Evolutionary conservation across 2,113 vertebrate species (phyloP).

Genomic region (Pyrgilauda ruficollis): DNA sequence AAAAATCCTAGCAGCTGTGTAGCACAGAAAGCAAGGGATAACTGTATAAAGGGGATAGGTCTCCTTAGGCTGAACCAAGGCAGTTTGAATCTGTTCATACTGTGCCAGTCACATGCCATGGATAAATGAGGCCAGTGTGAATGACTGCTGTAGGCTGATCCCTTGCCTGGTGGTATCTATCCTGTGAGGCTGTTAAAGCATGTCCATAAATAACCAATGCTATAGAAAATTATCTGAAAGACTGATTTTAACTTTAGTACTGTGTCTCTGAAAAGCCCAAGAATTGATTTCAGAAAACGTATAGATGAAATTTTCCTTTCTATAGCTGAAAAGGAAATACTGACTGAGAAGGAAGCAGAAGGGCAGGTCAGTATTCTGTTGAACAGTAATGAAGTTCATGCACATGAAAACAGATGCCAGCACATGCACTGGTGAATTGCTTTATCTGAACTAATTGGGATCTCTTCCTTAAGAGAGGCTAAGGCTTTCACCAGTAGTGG

Average conservation of each 20-base stretch:
- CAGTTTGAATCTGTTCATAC: neutral
- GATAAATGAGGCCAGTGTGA: neutral
- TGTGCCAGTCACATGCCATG: neutral
- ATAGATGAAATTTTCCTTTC: neutral
- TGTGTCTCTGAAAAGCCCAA: neutral
- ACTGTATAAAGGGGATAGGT: neutral
- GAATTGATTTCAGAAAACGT: neutral
- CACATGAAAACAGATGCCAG: neutral
- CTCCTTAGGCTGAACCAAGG: neutral
- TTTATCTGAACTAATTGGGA: neutral
- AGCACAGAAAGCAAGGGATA: neutral
- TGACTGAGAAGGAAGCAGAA: neutral
- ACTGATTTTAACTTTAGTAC: neutral
- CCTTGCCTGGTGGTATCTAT: neutral
- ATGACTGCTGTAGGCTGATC: neutral
- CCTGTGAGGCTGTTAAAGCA: neutral
- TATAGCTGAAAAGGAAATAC: neutral
- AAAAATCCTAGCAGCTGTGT: neutral
- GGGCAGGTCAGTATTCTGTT: neutral
- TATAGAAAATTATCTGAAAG: neutral
- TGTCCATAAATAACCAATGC: accelerated
- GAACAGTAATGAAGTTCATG: neutral
- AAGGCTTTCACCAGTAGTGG: neutral
- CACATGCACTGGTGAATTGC: neutral
- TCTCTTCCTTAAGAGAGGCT: neutral